A percentile compares a stretch with the other conserved stretches of the same genome.
Evolutionary conservation across 2,888 invertebrate genomes (phyloP).

Genomic region (Andrena hattorfiana): DNA sequence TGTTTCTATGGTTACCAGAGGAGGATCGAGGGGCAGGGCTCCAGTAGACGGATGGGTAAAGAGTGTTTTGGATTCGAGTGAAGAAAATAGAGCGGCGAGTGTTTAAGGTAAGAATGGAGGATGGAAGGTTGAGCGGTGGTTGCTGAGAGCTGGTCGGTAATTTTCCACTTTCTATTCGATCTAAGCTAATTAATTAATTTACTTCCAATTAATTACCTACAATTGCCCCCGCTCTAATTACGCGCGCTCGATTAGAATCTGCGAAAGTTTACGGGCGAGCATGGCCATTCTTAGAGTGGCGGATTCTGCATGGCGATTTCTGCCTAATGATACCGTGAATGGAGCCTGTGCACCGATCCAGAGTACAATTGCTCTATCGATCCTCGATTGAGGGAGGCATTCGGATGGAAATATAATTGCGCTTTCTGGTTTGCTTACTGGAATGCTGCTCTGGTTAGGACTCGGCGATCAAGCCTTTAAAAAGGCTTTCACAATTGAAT

Average conservation of each 20-base stretch:
- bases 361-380: not conserved
- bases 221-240: slow-evolving; percentile 72
- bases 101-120: slow-evolving; percentile 3
- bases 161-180: slow-evolving; percentile 68
- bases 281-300: slow-evolving; percentile 64
- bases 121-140: not conserved
- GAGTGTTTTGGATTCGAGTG: not conserved
- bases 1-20: no score
- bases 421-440: no score
- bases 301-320: slow-evolving; percentile 66
- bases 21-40: not conserved
- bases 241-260: slow-evolving; percentile 71
- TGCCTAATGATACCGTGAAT: slow-evolving; percentile 57
- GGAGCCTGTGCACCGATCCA: slow-evolving; percentile 6
- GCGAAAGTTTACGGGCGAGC: slow-evolving; percentile 70
- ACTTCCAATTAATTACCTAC: slow-evolving; percentile 71
- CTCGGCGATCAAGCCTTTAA: no score
- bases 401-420: not conserved
- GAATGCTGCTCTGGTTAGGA: no score
- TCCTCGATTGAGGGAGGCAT: not conserved
- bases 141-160: slow-evolving; percentile 47
- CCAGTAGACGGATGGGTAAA: no score
- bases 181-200: slow-evolving; percentile 72
- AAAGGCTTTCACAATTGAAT: no score
- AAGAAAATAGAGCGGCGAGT: not conserved